Conservation (phyloP, 2,888 invertebrate genomes). For the Coronaproctus castanopsis region DNA sequence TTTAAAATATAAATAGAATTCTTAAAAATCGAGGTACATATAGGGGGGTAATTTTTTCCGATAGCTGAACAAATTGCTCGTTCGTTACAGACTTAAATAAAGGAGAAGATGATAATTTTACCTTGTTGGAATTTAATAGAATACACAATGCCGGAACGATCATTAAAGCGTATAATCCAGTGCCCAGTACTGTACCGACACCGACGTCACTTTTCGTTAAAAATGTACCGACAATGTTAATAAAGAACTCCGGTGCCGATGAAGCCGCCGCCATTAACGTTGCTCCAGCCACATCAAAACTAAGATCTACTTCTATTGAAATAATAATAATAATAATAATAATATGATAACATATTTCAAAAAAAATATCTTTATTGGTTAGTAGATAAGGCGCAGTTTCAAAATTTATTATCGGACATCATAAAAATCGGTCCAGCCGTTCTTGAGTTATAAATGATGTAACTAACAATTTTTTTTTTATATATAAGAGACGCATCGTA, state of each 20-base stretch:
- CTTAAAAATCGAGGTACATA: too few species aligned
- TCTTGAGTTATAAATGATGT: too few species aligned
- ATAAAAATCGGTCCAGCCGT: too few species aligned
- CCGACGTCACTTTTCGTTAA: conserved; percentile 55
- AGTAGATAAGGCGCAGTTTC: not conserved
- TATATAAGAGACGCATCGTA: too few species aligned
- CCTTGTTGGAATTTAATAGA: conserved; percentile 31
- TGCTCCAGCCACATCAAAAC: conserved; percentile 64
- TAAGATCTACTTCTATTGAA: conserved; percentile 40
- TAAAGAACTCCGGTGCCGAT: conserved; percentile 68
- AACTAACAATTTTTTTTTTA: too few species aligned
- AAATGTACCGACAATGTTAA: conserved; percentile 62
- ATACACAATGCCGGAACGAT: conserved; percentile 59
- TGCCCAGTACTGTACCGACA: conserved; percentile 54
- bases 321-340: not conserved
- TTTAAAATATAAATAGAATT: too few species aligned
- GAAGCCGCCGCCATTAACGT: conserved; percentile 82
- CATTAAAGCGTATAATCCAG: conserved; percentile 56
- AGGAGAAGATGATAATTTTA: too few species aligned
- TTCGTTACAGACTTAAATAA: too few species aligned
- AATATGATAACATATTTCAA: too few species aligned
- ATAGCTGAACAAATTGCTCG: too few species aligned
- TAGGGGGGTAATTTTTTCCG: too few species aligned
- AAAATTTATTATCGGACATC: not conserved
- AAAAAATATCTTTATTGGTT: not conserved